Base-by-base conservation (phyloP, 2,113 vertebrate species). In the Xenopus borealis region DNA sequence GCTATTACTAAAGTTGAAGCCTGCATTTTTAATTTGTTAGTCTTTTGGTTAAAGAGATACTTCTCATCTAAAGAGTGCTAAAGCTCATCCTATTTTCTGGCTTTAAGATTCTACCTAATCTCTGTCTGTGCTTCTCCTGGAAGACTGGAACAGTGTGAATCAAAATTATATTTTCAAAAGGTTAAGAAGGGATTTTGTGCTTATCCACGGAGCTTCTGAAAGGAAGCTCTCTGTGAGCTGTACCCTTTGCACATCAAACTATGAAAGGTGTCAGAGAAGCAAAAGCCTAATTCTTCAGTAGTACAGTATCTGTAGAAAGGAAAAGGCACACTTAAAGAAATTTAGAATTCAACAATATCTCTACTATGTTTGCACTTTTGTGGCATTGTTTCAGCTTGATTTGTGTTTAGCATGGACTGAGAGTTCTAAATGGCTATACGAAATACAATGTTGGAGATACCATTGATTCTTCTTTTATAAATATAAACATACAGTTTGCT, bases 111-210 rank as follows among this genome's bases (percentile, higher is more conserved):
- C 59, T 20, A 50, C 58, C 66, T 69, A 69, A 69, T 75, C 73
- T 75, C 23, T 23, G 44, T 40, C 65, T 75, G 23, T 53, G 55
- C 73, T 69, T 69, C 73, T 75, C 64, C 45, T 62, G 58, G 73
- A 63, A 75, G 73, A 62, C 66, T 67, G 58, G 23, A 40, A 66
- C 73, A 19, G 23, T 75, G 66, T 62, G 73, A 68, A 75, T 75
- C 72, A 75, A 68, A 75, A 75, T 69, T 58, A 75, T 75, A 75
- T 75, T 75, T 75, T 75, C 73, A 40, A 75, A 75, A 75, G 73
- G 73, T 69, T 75, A 75, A 75, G 73, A 75, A 75, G 65, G 73
- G 73, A 75, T 75, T 75, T 75, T 62, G 45, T 75, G 45, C 73
- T 75, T 75, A 75, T 75, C 66, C 66, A 20, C 45, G 30, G 65